These are phyloP conservation scores for Maccullochella peelii DNA, from an alignment of 2,113 vertebrate genomes.

Conservation along the genomic window DNA sequence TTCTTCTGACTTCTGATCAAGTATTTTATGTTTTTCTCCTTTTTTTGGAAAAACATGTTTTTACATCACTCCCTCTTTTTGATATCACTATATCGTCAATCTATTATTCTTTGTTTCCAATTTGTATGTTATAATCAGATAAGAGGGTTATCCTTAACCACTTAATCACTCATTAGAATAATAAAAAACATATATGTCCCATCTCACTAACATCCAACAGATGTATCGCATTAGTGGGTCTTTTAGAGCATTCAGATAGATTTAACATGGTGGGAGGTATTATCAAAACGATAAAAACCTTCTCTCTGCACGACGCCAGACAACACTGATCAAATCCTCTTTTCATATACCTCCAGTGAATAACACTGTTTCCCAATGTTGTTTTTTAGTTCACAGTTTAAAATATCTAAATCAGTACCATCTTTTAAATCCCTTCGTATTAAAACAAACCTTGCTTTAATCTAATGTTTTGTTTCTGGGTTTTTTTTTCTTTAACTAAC, in stretches of 20 bases:
- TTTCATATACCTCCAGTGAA: slow-evolving; percentile 55
- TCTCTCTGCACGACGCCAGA: slow-evolving; percentile 59
- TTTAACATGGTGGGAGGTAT: slow-evolving; percentile 71
- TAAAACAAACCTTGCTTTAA: not conserved
- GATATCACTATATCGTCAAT: not conserved
- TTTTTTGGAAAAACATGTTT: not conserved
- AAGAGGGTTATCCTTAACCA: slow-evolving; percentile 75
- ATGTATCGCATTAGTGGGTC: slow-evolving; percentile 76
- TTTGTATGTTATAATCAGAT: slow-evolving; percentile 65
- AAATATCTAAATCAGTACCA: not conserved
- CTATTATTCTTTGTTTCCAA: not conserved
- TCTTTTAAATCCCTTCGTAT: not conserved
- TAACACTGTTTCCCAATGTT: slow-evolving; percentile 39
- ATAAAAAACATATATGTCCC: slow-evolving; percentile 71
- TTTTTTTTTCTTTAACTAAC: not conserved
- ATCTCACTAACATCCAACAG: slow-evolving; percentile 77
- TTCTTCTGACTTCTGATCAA: too few relatives aligned
- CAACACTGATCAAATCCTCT: slow-evolving; percentile 69
- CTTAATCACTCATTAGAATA: slow-evolving; percentile 78
- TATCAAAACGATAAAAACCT: slow-evolving; percentile 60
- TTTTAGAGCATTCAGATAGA: slow-evolving; percentile 66
- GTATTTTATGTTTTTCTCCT: too few relatives aligned
- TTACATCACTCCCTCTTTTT: not conserved
- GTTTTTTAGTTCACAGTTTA: slow-evolving; percentile 13
- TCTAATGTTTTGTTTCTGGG: not conserved